Evolutionary conservation across 2,888 invertebrate species (phyloP).

Genomic region (Cyrtodaria siliqua): DNA sequence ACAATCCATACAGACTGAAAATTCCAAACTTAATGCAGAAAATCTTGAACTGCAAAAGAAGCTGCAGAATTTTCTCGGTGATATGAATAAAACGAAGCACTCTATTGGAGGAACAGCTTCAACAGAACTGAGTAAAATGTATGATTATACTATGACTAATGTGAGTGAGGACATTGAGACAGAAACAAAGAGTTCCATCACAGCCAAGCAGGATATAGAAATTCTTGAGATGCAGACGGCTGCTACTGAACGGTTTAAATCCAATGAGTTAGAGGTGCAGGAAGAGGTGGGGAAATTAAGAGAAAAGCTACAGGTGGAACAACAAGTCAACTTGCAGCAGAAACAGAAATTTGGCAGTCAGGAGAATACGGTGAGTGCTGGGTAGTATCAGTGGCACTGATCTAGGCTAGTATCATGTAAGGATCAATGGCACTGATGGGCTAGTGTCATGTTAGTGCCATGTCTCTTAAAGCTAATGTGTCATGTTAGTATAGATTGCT

Average conservation of each 20-base stretch:
- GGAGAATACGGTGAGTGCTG: constrained; percentile 45
- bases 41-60: constrained; percentile 72
- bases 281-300: constrained; percentile 48
- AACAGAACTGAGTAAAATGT: constrained; percentile 23
- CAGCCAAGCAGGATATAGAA: constrained; percentile 59
- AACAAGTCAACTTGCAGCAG: constrained; percentile 34
- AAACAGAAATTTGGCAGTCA: constrained; percentile 41
- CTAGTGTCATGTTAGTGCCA: no score
- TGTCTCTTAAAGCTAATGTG: no score
- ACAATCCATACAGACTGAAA: constrained; percentile 72
- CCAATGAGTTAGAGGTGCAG: constrained; percentile 22
- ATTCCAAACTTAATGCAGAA: constrained; percentile 68
- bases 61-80: constrained; percentile 62
- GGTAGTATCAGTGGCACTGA: no score
- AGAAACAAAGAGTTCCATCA: constrained; percentile 37
- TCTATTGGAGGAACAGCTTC: constrained; percentile 22
- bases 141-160: constrained; percentile 33
- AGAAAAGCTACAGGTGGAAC: constrained; percentile 44
- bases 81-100: constrained; percentile 58
- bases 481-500: no score
- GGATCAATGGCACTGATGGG: no score
- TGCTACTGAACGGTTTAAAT: constrained; percentile 9
- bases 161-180: constrained; percentile 21
- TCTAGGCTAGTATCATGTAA: no score
- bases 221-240: constrained; percentile 52